A percentile compares a stretch with the other conserved stretches of the same genome.
These are phyloP conservation scores for Oophaga sylvatica DNA, from an alignment of 2,797 vertebrate species.

Conservation along the genomic window DNA sequence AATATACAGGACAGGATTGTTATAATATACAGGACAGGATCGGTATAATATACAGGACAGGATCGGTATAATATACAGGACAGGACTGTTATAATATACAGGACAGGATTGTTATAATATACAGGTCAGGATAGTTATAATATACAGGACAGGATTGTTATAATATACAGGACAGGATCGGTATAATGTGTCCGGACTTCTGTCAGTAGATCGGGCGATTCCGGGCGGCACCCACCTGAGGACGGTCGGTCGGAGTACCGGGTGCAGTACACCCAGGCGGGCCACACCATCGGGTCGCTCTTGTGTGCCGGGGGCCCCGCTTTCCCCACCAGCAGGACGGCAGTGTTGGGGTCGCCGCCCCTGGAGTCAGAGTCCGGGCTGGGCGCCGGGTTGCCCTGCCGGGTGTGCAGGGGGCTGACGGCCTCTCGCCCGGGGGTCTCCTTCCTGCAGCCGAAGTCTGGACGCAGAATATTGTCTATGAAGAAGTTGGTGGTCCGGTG, in stretches of 20 bases:
- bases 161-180: too few species aligned
- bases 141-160: too few species aligned
- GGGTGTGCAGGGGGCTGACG: constrained; percentile 81
- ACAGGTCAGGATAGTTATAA: too few species aligned
- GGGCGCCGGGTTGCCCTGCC: constrained; percentile 79
- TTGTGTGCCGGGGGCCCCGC: constrained; percentile 76
- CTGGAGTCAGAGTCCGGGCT: constrained; percentile 88
- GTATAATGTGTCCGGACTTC: too few species aligned
- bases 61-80: too few species aligned
- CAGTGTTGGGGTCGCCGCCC: constrained; percentile 82
- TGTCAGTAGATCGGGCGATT: too few species aligned
- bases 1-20: too few species aligned
- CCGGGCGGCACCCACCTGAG: constrained; percentile 87
- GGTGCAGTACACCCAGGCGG: constrained; percentile 97
- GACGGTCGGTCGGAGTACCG: constrained; percentile 96
- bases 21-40: too few species aligned
- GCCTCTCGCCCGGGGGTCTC: constrained; percentile 87
- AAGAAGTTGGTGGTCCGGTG: constrained; percentile 96
- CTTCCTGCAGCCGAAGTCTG: constrained; percentile 94
- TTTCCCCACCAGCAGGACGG: constrained; percentile 84
- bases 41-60: too few species aligned
- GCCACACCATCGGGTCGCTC: constrained; percentile 90
- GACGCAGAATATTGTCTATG: constrained; percentile 94
- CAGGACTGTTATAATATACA: too few species aligned
- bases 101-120: too few species aligned